Conservation (phyloP, 2,797 vertebrate genomes). For the Lagodon rhomboides region DNA sequence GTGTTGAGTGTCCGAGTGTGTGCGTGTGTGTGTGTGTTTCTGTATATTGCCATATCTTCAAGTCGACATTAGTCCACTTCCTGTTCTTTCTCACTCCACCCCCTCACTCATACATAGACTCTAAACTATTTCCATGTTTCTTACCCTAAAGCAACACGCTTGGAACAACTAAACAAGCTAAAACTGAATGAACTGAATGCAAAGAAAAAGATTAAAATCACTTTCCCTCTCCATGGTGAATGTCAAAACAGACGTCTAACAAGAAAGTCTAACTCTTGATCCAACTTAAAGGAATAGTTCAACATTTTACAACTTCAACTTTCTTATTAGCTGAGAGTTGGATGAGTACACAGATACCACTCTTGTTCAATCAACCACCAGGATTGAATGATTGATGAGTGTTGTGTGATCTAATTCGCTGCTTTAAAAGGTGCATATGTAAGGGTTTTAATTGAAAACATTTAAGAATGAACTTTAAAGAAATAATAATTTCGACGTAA, state of each 20-base stretch:
- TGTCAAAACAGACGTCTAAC: background rate
- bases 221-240: conserved; percentile 18
- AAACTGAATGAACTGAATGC: conserved; percentile 26
- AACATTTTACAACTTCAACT: background rate
- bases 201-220: conserved; percentile 27
- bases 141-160: conserved; percentile 39
- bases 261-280: conserved; percentile 3
- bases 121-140: conserved; percentile 26
- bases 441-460: no score
- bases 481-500: no score
- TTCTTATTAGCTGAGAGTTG: background rate
- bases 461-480: no score
- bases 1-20: conserved; percentile 80
- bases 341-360: no score
- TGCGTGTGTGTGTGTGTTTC: conserved; percentile 47
- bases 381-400: conserved; percentile 33
- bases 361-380: background rate
- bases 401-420: conserved; percentile 7
- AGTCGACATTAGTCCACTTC: conserved; percentile 72
- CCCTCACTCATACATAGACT: conserved; percentile 18
- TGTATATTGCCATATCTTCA: conserved; percentile 68
- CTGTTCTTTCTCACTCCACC: conserved; percentile 52
- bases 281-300: background rate
- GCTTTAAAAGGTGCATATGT: no score
- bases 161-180: conserved; percentile 26